phyloP scores from a whole-genome alignment of 2,113 vertebrate genomes.

The Pogona vitticeps region DNA sequence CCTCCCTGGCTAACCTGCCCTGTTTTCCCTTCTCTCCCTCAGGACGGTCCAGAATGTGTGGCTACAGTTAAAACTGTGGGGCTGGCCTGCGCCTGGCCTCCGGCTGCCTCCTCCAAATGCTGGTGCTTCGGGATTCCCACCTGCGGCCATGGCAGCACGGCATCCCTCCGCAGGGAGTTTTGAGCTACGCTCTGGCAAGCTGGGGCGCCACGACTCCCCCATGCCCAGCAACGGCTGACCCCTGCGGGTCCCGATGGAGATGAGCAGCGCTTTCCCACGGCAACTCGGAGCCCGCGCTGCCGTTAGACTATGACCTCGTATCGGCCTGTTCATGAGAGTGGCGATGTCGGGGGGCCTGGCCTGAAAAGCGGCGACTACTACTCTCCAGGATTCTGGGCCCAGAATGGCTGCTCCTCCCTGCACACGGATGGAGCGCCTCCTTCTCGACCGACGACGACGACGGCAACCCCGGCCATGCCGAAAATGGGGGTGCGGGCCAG shows the following conservation, averaged over 20 bases:
- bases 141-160: constrained; percentile 56
- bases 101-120: neutral
- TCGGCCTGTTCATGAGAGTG: constrained; percentile 80
- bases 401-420: constrained; percentile 65
- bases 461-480: constrained; percentile 78
- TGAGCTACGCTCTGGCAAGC: constrained; percentile 22
- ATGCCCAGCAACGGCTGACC: constrained; percentile 64
- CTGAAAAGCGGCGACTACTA: constrained; percentile 54
- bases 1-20: neutral
- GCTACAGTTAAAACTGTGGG: rapidly evolving
- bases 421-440: constrained; percentile 17
- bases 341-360: constrained; percentile 69
- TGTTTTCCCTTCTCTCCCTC: neutral
- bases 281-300: constrained; percentile 65
- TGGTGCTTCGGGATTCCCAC: neutral
- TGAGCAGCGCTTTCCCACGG: constrained; percentile 59
- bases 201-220: constrained; percentile 61
- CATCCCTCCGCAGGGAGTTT: neutral
- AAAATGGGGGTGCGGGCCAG: constrained; percentile 94
- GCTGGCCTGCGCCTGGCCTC: neutral
- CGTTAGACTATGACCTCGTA: constrained; percentile 86
- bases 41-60: neutral
- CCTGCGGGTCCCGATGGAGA: constrained; percentile 65
- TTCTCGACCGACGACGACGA: constrained; percentile 45
- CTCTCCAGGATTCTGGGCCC: constrained; percentile 66